These are phyloP conservation scores for Seira ritae DNA, from an alignment of 2,888 invertebrate genomes.

Conservation along the genomic window DNA sequence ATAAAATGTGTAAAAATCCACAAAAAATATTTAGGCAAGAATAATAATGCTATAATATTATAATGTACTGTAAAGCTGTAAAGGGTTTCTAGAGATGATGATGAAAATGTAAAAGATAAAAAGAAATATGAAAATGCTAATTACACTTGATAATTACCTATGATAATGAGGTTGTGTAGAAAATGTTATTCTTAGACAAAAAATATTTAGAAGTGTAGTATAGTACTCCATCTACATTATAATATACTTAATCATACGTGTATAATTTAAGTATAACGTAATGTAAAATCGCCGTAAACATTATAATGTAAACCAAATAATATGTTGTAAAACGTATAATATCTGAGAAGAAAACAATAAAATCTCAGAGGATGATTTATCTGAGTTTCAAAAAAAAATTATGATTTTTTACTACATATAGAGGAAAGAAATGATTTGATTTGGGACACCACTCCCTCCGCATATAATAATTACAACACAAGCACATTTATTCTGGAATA, in stretches of 20 bases:
- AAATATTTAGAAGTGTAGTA: not conserved
- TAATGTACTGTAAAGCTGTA: slow-evolving; percentile 45
- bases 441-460: too few species aligned
- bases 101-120: not conserved
- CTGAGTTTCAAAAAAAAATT: slow-evolving; percentile 42
- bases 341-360: slow-evolving; percentile 49
- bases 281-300: not conserved
- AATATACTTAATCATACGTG: not conserved
- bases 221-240: too few species aligned
- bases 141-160: not conserved
- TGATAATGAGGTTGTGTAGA: not conserved
- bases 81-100: too few species aligned
- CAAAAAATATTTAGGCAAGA: too few species aligned
- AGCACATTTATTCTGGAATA: too few species aligned
- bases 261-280: not conserved
- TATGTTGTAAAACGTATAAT: not conserved
- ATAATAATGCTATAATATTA: slow-evolving; percentile 23
- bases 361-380: slow-evolving; percentile 49
- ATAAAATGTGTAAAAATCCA: too few species aligned
- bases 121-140: not conserved
- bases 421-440: too few species aligned
- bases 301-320: not conserved
- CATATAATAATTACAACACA: too few species aligned
- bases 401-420: too few species aligned
- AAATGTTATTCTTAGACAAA: not conserved